Percentiles rank a stretch among this genome's conserved stretches.
Conservation (phyloP, 2,113 vertebrate genomes). For the Synodontis membranacea region DNA sequence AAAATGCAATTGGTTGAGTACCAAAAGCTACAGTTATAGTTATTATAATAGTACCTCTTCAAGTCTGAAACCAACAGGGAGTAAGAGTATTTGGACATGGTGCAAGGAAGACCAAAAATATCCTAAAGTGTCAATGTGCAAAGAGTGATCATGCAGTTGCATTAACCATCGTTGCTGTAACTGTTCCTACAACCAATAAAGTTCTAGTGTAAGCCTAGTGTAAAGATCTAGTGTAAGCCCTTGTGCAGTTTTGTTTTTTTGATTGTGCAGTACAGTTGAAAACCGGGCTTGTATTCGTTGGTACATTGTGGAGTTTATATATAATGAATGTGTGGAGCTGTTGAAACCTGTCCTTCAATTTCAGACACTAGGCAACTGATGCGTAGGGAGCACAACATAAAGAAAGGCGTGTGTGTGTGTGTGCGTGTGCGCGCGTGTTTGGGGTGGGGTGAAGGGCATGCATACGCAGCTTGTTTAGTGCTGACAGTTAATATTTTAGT, state of each 20-base stretch:
- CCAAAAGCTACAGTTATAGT: neutral
- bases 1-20: neutral
- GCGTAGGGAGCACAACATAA: slow-evolving; percentile 17
- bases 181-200: neutral
- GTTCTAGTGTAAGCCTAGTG: too few species aligned
- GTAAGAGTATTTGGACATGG: neutral
- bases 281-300: neutral
- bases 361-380: slow-evolving; percentile 38
- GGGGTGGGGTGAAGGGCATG: neutral
- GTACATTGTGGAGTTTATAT: slow-evolving; percentile 2
- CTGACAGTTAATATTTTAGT: slow-evolving; percentile 42
- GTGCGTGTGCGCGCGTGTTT: slow-evolving; percentile 40
- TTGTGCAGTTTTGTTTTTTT: neutral
- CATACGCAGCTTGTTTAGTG: slow-evolving; percentile 22
- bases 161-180: neutral
- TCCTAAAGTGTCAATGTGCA: neutral
- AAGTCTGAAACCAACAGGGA: neutral
- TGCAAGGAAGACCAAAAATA: neutral
- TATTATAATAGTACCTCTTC: neutral
- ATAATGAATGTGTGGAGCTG: neutral
- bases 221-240: too few species aligned
- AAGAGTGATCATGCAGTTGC: neutral
- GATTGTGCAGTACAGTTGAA: neutral
- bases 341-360: slow-evolving; percentile 24
- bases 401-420: slow-evolving; percentile 28